Evolutionary conservation across 2,113 vertebrate genomes (phyloP).

Genomic region (Eudyptes chrysolophus): DNA sequence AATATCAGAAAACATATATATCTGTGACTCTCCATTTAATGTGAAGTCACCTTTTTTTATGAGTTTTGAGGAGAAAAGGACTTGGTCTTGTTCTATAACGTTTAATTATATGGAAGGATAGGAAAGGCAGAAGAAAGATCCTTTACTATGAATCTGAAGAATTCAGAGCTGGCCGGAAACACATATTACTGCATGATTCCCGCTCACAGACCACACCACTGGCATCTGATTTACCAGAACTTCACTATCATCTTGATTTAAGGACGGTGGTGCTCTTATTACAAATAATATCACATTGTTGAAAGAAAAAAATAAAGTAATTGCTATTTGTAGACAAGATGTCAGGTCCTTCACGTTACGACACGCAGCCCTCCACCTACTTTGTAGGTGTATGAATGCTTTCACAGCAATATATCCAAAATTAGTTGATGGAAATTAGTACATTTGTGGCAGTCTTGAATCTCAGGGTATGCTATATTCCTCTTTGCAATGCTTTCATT

Average conservation of each 20-base stretch:
- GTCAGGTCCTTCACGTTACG: neutral
- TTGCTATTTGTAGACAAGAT: neutral
- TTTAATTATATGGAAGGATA: neutral
- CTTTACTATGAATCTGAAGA: neutral
- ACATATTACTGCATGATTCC: neutral
- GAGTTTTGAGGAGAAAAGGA: neutral
- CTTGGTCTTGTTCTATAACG: neutral
- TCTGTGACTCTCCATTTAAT: neutral
- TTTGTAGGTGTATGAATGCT: neutral
- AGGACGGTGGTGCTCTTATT: neutral
- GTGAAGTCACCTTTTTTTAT: neutral
- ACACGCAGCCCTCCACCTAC: neutral
- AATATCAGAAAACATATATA: neutral
- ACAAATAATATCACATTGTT: neutral
- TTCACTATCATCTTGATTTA: neutral
- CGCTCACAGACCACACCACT: neutral
- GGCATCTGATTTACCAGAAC: neutral
- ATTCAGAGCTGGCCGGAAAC: neutral
- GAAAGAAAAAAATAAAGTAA: neutral
- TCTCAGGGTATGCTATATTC: neutral
- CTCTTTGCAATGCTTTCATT: neutral
- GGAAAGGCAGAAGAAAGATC: neutral
- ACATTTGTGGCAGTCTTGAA: neutral
- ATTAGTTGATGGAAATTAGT: neutral
- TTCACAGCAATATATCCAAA: neutral